Evolutionary conservation across 2,888 invertebrate species (phyloP), one percentile per base, ranked within the genome.

Genomic region (Luperina testacea): DNA sequence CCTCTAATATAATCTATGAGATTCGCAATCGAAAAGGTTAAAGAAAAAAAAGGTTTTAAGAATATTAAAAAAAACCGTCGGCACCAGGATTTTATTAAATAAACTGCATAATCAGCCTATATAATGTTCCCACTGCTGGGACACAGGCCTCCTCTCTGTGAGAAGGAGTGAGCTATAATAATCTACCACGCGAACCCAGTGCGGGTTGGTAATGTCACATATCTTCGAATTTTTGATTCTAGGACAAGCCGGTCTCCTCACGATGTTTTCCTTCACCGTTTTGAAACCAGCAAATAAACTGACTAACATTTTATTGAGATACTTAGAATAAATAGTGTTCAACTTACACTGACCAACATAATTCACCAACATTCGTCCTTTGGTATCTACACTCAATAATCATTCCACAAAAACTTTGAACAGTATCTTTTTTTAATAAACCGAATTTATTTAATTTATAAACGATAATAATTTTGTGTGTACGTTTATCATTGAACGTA

Each of bases 361-460:
- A 45, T 83, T 72, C 51, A 32, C 32, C 32, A 32, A 32, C 32
- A 67, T 71, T 59, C 42, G 59, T 17, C 75, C 73, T 70, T 48
- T 13, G 11, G 32, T 63, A 32, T 32, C 32, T 13, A 24, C 32
- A 59, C 27, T 74, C 42, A 75, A 73, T 77, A 73, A 73, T 75
- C 45, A 67, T 53, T 67, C 45, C 6, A 61, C 32, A 68, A 68
- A 48, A 69, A 4, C 13, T 2, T 51, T 1, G 24, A 67, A 8
- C 76, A 13, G 69, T 70, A 70, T 72, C 48, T 42, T 81, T 83
- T 73, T 83, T 81, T 64, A 64, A 32, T 20, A 78, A 65, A 32
- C 68, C 13, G 9, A 73, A 73, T 72, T 59, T 70, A 74, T 79
- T 78, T 27, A 78, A 78, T 84, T 65, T 57, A 78, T 67, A 67